Conservation (phyloP, 2,113 vertebrate species). For the Dicrurus megarhynchus region DNA sequence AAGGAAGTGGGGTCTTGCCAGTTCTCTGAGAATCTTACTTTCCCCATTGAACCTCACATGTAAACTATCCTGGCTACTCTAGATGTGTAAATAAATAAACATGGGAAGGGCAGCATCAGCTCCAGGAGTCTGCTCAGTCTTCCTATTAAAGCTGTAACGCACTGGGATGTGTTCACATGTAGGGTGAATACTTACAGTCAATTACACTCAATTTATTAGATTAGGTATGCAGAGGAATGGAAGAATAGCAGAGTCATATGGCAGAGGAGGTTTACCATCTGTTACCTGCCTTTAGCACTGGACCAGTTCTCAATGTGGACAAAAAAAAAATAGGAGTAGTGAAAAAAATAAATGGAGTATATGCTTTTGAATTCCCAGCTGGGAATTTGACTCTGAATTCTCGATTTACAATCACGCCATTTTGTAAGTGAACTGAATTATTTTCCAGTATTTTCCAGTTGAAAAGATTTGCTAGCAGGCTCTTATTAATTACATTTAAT, state of each 20-base stretch:
- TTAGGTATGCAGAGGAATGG: slow-evolving; percentile 14
- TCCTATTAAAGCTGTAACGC: background rate
- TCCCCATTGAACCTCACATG: background rate
- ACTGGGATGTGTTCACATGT: background rate
- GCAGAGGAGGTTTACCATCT: slow-evolving; percentile 25
- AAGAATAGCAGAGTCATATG: slow-evolving; percentile 45
- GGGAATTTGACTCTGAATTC: background rate
- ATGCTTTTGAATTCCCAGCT: background rate
- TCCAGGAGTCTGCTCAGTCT: background rate
- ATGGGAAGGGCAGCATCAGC: background rate
- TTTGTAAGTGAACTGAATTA: background rate
- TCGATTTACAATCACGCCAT: background rate
- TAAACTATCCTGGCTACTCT: background rate
- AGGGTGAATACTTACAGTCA: slow-evolving; percentile 18
- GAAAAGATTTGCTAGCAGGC: background rate
- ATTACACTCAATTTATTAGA: slow-evolving; percentile 44
- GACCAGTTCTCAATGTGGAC: background rate
- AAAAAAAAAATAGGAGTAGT: background rate
- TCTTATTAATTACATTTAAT: slow-evolving; percentile 21
- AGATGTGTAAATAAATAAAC: background rate
- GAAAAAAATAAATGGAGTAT: background rate
- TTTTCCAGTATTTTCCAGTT: background rate
- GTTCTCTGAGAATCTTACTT: background rate
- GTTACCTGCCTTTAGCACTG: slow-evolving; percentile 34
- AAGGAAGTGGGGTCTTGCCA: background rate